Evolutionary conservation across 1,140 invertebrate species (phyloP).

Genomic region (Thereuonema tuberculata): DNA sequence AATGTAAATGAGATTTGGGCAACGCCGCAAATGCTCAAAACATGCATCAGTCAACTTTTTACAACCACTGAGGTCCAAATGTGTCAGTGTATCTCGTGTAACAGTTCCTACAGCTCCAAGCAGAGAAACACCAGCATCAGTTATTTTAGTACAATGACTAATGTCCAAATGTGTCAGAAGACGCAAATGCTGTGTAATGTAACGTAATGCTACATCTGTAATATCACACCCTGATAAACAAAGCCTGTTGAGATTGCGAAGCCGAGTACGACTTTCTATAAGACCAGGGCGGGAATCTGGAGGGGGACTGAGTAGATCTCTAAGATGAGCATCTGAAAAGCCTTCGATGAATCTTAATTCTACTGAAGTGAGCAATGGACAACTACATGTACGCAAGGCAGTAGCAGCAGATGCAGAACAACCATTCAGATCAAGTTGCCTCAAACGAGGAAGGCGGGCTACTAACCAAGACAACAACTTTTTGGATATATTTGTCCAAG

Average conservation of each 20-base stretch:
- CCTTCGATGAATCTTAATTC: conserved; percentile 68
- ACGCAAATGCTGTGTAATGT: conserved; percentile 60
- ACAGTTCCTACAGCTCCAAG: conserved; percentile 49
- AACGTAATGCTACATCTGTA: conserved; percentile 67
- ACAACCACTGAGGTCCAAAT: conserved; percentile 64
- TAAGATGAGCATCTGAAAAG: conserved; percentile 61
- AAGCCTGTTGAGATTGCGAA: conserved; percentile 58
- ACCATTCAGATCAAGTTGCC: conserved; percentile 62
- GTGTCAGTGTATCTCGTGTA: conserved; percentile 41
- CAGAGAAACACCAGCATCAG: conserved; percentile 75
- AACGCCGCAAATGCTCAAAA: conserved; percentile 52
- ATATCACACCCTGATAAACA: conserved; percentile 73
- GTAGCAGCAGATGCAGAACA: conserved; percentile 57
- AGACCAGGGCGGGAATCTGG: conserved; percentile 68
- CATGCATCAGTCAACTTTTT: conserved; percentile 63
- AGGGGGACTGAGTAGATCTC: conserved; percentile 62
- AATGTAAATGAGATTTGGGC: conserved; percentile 18
- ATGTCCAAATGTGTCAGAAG: conserved; percentile 58
- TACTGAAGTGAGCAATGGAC: conserved; percentile 55
- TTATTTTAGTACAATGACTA: conserved; percentile 69
- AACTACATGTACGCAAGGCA: conserved; percentile 65
- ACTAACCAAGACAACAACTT: conserved; percentile 77
- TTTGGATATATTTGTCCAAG: conserved; percentile 72
- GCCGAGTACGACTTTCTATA: conserved; percentile 61
- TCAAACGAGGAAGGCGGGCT: conserved; percentile 62